phyloP scores from a whole-genome alignment of 2,888 invertebrate genomes.

The Sinopyrophorus schimmeli region DNA sequence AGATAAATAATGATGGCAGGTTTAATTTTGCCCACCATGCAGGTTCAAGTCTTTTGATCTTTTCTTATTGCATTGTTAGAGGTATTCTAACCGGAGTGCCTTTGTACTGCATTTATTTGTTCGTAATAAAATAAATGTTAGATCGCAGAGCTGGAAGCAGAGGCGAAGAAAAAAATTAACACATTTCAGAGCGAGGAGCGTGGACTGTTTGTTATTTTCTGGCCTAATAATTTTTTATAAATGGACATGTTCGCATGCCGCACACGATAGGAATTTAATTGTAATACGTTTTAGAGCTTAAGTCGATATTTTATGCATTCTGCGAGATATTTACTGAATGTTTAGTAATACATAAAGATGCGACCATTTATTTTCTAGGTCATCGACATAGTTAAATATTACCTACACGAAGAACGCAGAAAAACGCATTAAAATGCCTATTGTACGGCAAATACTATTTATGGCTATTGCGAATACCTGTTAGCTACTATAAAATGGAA shows the following conservation, averaged over 20 bases:
- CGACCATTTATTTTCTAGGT: conserved; percentile 29
- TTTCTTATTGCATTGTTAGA: conserved; percentile 3
- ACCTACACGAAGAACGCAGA: conserved; percentile 12
- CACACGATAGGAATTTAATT: conserved; percentile 8
- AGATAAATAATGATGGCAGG: conserved; percentile 24
- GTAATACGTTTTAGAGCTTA: conserved; percentile 10
- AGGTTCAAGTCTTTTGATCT: conserved; percentile 6
- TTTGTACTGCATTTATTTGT: conserved; percentile 6
- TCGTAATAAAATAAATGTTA: conserved; percentile 2
- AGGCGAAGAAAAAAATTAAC: conserved; percentile 2
- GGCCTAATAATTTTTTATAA: conserved; percentile 19
- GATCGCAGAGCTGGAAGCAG: not conserved
- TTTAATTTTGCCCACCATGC: conserved; percentile 27
- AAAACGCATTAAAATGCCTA: conserved; percentile 25
- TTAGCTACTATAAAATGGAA: conserved; percentile 18
- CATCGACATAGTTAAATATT: conserved; percentile 32
- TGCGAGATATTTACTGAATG: conserved; percentile 14
- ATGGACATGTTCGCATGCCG: conserved; percentile 4
- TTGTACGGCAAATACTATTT: conserved; percentile 18
- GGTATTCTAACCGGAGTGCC: not conserved
- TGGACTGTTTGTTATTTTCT: conserved; percentile 10
- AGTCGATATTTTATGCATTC: conserved; percentile 25
- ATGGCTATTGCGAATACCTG: conserved; percentile 21
- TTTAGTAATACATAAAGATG: conserved; percentile 16
- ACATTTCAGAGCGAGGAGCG: not conserved